phyloP scores from a whole-genome alignment of 2,888 invertebrate genomes.

The Exocentrus adspersus region DNA sequence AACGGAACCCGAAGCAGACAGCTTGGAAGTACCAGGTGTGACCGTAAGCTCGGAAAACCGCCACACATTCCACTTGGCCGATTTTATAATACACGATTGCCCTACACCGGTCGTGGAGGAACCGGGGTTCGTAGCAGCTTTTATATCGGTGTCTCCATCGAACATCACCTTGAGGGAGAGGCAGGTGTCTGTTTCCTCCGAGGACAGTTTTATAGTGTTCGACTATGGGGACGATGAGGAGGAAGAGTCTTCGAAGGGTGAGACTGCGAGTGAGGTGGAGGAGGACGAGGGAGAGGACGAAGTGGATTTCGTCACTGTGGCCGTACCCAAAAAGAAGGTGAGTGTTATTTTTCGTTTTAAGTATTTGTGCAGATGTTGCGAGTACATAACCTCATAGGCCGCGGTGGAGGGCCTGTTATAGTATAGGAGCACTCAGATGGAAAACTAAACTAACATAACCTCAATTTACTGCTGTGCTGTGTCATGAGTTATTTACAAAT shows the following conservation, averaged over 20 bases:
- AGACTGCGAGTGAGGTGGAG: conserved; percentile 25
- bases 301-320: conserved; percentile 33
- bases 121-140: neutral
- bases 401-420: too few relatives aligned
- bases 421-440: too few relatives aligned
- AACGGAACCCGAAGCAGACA: conserved; percentile 39
- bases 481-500: too few relatives aligned
- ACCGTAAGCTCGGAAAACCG: too few relatives aligned
- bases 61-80: conserved; percentile 23
- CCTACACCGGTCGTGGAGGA: too few relatives aligned
- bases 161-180: conserved; percentile 26
- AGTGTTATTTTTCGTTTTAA: conserved; percentile 9
- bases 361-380: neutral
- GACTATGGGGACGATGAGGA: conserved; percentile 60
- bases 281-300: conserved; percentile 38
- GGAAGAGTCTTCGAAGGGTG: conserved; percentile 28
- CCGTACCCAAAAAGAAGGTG: conserved; percentile 42
- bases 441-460: too few relatives aligned
- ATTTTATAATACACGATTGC: conserved; percentile 33
- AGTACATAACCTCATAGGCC: neutral
- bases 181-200: conserved; percentile 56
- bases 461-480: too few relatives aligned
- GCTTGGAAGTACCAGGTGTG: conserved; percentile 13
- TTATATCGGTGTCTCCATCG: conserved; percentile 19
- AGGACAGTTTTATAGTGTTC: conserved; percentile 69